These are phyloP conservation scores for Octodon degus DNA, from an alignment of 2,113 vertebrate genomes.

Conservation along the genomic window DNA sequence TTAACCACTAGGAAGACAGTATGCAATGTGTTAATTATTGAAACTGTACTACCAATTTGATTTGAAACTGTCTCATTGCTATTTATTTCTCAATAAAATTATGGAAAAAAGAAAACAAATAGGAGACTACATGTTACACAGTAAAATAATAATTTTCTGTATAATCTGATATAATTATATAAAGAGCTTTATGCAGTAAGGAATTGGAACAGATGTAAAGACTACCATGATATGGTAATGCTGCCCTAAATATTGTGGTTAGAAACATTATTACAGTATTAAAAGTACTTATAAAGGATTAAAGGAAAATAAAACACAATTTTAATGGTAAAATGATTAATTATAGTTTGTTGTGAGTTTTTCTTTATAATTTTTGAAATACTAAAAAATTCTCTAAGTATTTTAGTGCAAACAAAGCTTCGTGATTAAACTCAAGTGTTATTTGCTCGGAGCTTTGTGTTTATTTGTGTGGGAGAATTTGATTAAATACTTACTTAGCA, in stretches of 20 bases:
- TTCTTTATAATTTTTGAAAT: constrained; percentile 9
- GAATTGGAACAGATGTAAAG: constrained; percentile 8
- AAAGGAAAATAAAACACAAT: background rate
- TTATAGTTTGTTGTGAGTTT: background rate
- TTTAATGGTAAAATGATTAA: background rate
- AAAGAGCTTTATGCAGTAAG: background rate
- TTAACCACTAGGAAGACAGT: too few relatives aligned
- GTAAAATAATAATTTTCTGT: background rate
- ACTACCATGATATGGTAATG: background rate
- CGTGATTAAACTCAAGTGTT: background rate
- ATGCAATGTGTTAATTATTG: too few relatives aligned
- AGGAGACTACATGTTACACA: background rate
- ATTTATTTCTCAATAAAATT: too few relatives aligned
- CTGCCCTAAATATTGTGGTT: background rate
- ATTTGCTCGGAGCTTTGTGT: background rate
- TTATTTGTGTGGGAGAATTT: background rate
- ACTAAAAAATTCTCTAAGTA: background rate
- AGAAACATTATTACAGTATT: background rate
- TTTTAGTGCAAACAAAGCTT: background rate
- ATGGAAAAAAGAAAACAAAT: background rate
- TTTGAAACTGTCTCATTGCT: too few relatives aligned
- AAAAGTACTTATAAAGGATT: constrained; percentile 12
- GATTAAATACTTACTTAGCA: constrained; percentile 82
- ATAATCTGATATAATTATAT: background rate
- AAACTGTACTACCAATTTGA: too few relatives aligned